These are phyloP conservation scores for Silurus asotus DNA, from an alignment of 2,113 vertebrate species.

Conservation along the genomic window DNA sequence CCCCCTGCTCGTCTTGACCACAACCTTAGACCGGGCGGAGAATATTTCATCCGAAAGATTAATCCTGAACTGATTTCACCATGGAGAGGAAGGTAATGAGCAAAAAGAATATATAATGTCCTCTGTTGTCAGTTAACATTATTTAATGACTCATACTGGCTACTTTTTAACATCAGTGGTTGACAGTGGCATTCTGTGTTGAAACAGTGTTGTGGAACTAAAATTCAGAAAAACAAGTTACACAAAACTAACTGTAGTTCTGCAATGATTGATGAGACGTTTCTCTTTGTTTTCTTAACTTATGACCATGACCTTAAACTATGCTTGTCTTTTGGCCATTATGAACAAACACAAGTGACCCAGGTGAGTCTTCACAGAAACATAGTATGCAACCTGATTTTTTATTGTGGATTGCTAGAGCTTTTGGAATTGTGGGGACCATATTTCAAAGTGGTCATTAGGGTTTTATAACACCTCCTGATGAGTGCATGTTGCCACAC, in stretches of 20 bases:
- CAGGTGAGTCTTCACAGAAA: not conserved
- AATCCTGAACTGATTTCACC: constrained; percentile 80
- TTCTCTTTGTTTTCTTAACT: not conserved
- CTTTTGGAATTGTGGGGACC: not conserved
- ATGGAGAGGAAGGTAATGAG: constrained; percentile 77
- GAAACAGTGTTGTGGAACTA: not conserved
- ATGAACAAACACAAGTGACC: not conserved
- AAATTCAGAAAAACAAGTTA: not conserved
- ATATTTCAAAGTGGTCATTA: not conserved
- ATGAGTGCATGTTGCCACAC: not conserved
- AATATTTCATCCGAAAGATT: constrained; percentile 86
- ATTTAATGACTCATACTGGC: not conserved
- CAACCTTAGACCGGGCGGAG: constrained; percentile 72
- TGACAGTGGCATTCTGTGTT: not conserved
- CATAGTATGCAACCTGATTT: not conserved
- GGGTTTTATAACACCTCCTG: not conserved
- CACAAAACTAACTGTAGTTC: not conserved
- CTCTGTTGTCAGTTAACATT: not conserved
- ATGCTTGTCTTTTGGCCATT: not conserved
- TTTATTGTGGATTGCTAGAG: not conserved
- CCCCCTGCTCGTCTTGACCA: constrained; percentile 52
- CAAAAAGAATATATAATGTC: not conserved
- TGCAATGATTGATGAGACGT: not conserved
- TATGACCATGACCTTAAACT: not conserved
- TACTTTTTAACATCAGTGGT: not conserved